These are phyloP conservation scores for Euwallacea similis DNA, from an alignment of 1,140 invertebrate species.

Conservation along the genomic window DNA sequence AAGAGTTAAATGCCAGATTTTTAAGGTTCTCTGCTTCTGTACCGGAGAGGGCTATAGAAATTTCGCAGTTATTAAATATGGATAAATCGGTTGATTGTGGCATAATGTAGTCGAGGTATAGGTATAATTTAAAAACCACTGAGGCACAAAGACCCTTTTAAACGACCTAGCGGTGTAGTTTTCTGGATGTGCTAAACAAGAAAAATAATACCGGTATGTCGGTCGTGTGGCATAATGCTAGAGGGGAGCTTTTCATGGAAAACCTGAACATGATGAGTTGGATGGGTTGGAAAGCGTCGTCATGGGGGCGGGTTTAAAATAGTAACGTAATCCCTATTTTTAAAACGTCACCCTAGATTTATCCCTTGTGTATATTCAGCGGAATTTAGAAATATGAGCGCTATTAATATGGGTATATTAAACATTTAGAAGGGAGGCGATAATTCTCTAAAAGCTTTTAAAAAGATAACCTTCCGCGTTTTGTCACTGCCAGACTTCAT, in stretches of 20 bases:
- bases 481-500: conserved; percentile 15
- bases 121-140: background rate
- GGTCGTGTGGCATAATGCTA: background rate
- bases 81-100: background rate
- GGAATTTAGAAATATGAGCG: conserved; percentile 4
- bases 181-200: conserved; percentile 5
- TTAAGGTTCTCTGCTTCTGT: too few species aligned
- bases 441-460: conserved; percentile 12
- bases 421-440: conserved; percentile 8
- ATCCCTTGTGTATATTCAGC: conserved; percentile 2
- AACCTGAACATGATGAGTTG: conserved; percentile 5
- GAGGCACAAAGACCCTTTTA: background rate
- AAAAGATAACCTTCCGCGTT: conserved; percentile 10
- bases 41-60: too few species aligned
- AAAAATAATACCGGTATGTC: background rate
- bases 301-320: background rate
- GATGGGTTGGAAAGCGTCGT: background rate
- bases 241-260: background rate
- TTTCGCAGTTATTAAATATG: too few species aligned
- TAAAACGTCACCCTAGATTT: background rate
- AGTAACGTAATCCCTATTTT: conserved; percentile 1
- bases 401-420: conserved; percentile 10
- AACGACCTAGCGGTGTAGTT: background rate
- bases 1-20: too few species aligned
- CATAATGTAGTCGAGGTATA: background rate